Evolutionary conservation across 2,888 invertebrate species (phyloP).

Genomic region (Catotricha subobsoleta): DNA sequence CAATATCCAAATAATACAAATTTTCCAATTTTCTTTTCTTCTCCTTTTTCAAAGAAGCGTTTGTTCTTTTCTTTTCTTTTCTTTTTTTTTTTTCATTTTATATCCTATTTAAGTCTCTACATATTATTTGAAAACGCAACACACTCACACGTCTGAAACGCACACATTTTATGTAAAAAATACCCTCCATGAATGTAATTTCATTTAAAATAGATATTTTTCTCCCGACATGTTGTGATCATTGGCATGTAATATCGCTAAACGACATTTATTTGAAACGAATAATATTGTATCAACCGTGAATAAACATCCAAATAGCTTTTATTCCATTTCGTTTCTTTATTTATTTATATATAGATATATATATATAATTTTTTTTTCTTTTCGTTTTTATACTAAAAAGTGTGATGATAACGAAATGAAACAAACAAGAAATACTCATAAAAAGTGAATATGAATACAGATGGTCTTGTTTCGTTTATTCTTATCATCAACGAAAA

Average conservation of each 20-base stretch:
- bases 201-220: background rate
- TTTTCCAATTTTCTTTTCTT: conserved; percentile 3
- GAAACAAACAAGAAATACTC: no score
- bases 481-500: no score
- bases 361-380: background rate
- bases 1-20: conserved; percentile 5
- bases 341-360: background rate
- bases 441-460: no score
- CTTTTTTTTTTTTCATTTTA: background rate
- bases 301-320: conserved; percentile 7
- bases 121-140: conserved; percentile 3
- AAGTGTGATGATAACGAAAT: no score
- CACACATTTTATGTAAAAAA: conserved; percentile 1
- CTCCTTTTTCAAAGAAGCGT: background rate
- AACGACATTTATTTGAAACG: conserved; percentile 8
- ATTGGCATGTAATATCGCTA: conserved; percentile 8
- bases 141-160: no score
- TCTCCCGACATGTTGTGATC: conserved; percentile 4
- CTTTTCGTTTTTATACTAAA: background rate
- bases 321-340: conserved; percentile 3
- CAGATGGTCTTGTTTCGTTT: no score
- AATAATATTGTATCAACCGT: conserved; percentile 7
- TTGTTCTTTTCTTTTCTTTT: background rate
- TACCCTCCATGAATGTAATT: conserved; percentile 4
- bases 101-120: conserved; percentile 3